A percentile compares a stretch with the other conserved stretches of the same genome.
phyloP scores from a whole-genome alignment of 92 coral and sea anemone species.

The Palythoa heliodiscus region DNA sequence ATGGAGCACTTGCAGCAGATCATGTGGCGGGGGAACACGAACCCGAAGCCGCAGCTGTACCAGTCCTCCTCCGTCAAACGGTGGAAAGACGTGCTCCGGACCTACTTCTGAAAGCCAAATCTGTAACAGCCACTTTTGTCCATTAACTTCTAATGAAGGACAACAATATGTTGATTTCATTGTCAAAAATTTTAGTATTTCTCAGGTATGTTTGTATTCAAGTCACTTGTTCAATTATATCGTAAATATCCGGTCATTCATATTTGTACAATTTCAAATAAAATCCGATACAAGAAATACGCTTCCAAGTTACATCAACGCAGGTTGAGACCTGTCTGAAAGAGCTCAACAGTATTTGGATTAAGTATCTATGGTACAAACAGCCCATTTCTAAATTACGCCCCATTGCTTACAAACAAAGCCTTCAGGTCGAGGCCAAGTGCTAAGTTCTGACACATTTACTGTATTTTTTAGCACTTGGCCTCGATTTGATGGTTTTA shows the following conservation, averaged over 20 bases:
- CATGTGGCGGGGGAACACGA: conserved; percentile 26
- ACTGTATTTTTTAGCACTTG: no score
- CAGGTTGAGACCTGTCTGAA: no score
- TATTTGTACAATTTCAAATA: not conserved
- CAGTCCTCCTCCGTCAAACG: conserved; percentile 22
- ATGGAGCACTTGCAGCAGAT: not conserved
- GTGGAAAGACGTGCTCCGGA: conserved; percentile 9
- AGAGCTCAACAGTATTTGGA: no score
- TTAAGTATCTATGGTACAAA: no score
- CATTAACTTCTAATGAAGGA: not conserved
- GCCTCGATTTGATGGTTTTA: no score
- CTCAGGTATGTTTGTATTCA: not conserved
- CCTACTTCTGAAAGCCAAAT: not conserved
- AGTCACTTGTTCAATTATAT: no score
- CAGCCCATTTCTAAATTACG: no score
- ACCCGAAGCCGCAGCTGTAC: conserved; percentile 28
- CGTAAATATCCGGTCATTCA: not conserved
- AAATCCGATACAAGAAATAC: no score
- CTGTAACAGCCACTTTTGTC: conserved; percentile 6
- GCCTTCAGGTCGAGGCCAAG: no score
- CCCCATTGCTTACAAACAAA: no score
- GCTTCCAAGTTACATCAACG: no score
- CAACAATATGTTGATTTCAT: not conserved
- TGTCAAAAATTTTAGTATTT: not conserved
- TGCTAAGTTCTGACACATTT: no score